Conservation (phyloP, 2,797 vertebrate genomes). For the Eurystomus glaucurus region DNA sequence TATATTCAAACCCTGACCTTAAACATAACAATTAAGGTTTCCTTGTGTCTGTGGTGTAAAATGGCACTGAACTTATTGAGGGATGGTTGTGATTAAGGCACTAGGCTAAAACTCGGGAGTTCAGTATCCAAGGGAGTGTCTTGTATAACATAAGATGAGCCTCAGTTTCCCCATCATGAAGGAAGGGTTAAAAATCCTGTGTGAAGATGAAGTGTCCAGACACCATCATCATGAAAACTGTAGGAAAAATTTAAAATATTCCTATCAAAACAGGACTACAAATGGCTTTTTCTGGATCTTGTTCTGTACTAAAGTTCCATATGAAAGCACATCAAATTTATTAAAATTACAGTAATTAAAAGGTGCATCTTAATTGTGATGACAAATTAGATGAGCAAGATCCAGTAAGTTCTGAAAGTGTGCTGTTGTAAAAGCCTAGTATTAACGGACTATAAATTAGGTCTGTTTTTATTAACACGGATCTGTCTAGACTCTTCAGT, state of each 20-base stretch:
- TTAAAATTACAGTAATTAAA: background rate
- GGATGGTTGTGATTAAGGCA: constrained; percentile 44
- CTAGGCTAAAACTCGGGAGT: background rate
- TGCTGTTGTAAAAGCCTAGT: background rate
- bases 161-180: background rate
- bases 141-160: background rate
- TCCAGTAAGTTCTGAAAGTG: background rate
- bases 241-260: background rate
- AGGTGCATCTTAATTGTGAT: background rate
- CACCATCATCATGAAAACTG: background rate
- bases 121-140: background rate
- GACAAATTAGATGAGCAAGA: background rate
- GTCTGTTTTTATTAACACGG: background rate
- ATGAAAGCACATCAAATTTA: background rate
- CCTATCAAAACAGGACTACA: background rate
- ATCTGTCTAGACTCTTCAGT: background rate
- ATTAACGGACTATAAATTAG: background rate
- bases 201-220: background rate
- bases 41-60: background rate
- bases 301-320: background rate
- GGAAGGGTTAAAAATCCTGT: background rate
- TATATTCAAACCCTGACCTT: background rate
- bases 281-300: background rate
- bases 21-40: constrained; percentile 1
- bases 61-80: constrained; percentile 26